Base-by-base conservation (phyloP, 2,797 vertebrate genomes). In the Aotus griseimembra region DNA sequence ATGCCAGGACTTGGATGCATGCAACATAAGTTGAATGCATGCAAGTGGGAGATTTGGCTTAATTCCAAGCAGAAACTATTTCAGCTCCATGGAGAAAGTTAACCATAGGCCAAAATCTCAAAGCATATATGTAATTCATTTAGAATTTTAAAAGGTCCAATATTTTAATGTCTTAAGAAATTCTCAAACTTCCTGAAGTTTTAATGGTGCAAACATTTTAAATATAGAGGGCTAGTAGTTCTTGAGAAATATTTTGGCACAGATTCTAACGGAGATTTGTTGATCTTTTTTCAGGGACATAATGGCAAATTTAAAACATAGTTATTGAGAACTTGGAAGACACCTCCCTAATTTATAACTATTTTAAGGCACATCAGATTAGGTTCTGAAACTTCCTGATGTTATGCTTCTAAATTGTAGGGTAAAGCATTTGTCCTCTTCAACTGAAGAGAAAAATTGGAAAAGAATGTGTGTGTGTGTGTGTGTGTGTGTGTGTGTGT, bases 321-420 rank as follows among this genome's bases (percentile, higher is more conserved):
- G 93, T 92, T 92, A 98, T 58, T 81, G 94, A 96, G 93, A 85
- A 85, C 88, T 89, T 93, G 92, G 96, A 97, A 96, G 94, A 96
- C 61, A 96, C 61, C 80, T 81, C 82, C 64, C 14, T 95, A 97
- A 93, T 88, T 95, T 97, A 87, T 92, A 96, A 96, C 96, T 97
- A 94, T 94, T 97, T 97, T 95, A 98, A 98, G 88, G 81, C 92
- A 94, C 67, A 97, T 96, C 80, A 97, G 79, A 96, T 95, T 88
- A 90, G 67, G 92, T 67, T 89, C 90, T 97, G 76, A 96, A 96
- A 97, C 77, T 92, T 97, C 67, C 67, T 96, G 77, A 96, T 89
- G 96, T 84, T 94, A 79, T 90, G 87, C 44, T 90, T 94, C 90
- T 96, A 97, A 98, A 97, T 95, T 97, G 93, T 75, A 97, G 94